Evolutionary conservation across 1,140 invertebrate species (phyloP).

Genomic region (Whitmania pigra): DNA sequence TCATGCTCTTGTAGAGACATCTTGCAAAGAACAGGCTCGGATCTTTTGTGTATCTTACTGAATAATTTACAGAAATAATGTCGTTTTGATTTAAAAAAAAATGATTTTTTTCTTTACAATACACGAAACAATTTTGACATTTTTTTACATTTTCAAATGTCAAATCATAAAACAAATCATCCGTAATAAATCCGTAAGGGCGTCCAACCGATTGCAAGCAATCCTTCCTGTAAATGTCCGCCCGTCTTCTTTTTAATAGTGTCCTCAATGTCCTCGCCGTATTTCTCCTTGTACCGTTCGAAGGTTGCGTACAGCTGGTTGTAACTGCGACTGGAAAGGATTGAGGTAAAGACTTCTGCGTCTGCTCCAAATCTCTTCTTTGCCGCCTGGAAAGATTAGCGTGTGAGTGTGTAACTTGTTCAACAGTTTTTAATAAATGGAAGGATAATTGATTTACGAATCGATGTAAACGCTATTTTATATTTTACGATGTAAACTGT

Average conservation of each 20-base stretch:
- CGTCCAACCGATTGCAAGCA: conserved; percentile 33
- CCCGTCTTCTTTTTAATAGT: conserved; percentile 35
- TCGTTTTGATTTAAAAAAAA: not conserved
- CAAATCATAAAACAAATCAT: not conserved
- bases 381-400: conserved; percentile 27
- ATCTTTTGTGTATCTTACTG: conserved; percentile 42
- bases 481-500: too few species aligned
- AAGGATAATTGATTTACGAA: too few species aligned
- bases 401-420: too few species aligned
- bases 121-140: not conserved
- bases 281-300: conserved; percentile 48
- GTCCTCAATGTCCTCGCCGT: conserved; percentile 36
- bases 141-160: not conserved
- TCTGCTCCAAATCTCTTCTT: conserved; percentile 54
- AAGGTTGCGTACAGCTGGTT: conserved; percentile 54
- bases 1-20: conserved; percentile 57
- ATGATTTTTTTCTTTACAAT: not conserved
- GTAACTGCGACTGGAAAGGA: conserved; percentile 56
- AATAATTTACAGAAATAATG: not conserved
- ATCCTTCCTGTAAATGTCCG: conserved; percentile 33
- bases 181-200: not conserved
- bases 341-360: conserved; percentile 57
- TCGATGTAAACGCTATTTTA: too few species aligned
- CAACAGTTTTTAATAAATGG: too few species aligned
- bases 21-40: conserved; percentile 82